A percentile compares a stretch with the other conserved stretches of the same genome.
phyloP scores from a whole-genome alignment of 2,113 vertebrate genomes.

The Oryzias curvinotus region DNA sequence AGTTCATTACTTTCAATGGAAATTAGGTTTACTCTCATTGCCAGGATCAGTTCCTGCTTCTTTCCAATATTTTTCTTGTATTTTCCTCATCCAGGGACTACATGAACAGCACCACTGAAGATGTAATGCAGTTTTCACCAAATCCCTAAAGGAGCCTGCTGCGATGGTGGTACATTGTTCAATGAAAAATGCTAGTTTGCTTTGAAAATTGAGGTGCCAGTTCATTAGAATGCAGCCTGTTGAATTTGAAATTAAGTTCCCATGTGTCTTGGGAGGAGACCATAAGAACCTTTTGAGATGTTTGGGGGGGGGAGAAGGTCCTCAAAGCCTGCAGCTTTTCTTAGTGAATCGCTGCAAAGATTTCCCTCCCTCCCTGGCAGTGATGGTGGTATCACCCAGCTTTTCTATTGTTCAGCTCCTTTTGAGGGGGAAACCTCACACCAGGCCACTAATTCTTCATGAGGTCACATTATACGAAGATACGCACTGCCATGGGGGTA shows the following conservation, averaged over 20 bases:
- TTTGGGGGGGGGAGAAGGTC: background rate
- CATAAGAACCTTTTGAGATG: constrained; percentile 16
- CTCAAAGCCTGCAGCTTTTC: constrained; percentile 10
- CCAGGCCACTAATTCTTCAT: constrained; percentile 55
- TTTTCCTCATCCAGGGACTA: constrained; percentile 34
- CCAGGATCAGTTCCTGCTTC: constrained; percentile 15
- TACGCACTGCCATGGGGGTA: constrained; percentile 19
- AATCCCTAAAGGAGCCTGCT: constrained; percentile 57
- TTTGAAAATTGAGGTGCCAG: constrained; percentile 59
- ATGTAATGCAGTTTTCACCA: constrained; percentile 31
- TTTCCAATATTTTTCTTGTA: constrained; percentile 14
- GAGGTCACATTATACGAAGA: constrained; percentile 60
- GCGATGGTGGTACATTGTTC: constrained; percentile 59
- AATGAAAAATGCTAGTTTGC: constrained; percentile 63
- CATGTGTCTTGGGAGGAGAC: constrained; percentile 41
- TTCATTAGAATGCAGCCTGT: constrained; percentile 65
- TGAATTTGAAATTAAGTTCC: constrained; percentile 60
- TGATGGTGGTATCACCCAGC: constrained; percentile 48
- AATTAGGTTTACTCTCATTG: constrained; percentile 2
- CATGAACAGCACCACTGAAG: constrained; percentile 53
- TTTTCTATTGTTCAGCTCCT: constrained; percentile 42
- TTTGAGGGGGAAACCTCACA: constrained; percentile 30
- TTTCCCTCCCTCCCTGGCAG: constrained; percentile 23
- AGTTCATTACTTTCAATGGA: background rate
- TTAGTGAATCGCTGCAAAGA: constrained; percentile 8